Evolutionary conservation across 2,888 invertebrate species (phyloP).

Genomic region (Lepidocyrtoides sp.): DNA sequence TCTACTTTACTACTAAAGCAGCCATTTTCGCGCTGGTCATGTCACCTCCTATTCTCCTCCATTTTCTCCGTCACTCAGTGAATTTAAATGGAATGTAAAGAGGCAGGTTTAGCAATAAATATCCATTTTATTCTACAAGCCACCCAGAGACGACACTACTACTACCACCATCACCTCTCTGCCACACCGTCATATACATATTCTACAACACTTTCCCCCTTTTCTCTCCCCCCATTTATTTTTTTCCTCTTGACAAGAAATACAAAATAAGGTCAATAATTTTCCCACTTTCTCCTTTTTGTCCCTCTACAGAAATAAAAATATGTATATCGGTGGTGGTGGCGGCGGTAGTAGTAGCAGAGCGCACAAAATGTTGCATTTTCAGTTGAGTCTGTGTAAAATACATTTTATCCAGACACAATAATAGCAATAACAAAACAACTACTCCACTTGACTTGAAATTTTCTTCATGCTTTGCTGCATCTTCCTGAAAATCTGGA

Average conservation of each 20-base stretch:
- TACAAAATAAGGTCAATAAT: constrained; percentile 43
- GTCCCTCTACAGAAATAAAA: background rate
- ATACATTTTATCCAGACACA: background rate
- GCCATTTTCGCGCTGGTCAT: background rate
- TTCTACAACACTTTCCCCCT: background rate
- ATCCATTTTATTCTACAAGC: background rate
- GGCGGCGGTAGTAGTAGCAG: too few species aligned
- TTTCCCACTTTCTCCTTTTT: constrained; percentile 42
- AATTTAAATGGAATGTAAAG: constrained; percentile 51
- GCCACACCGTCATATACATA: too few species aligned
- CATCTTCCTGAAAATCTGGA: too few species aligned
- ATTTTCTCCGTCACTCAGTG: constrained; percentile 39
- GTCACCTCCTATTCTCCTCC: constrained; percentile 34
- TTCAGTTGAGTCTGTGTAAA: too few species aligned
- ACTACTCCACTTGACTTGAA: constrained; percentile 35
- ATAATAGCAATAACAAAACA: constrained; percentile 33
- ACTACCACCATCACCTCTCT: too few species aligned
- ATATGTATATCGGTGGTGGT: too few species aligned
- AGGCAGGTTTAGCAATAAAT: constrained; percentile 11
- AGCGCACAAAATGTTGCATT: background rate
- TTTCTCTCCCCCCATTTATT: background rate
- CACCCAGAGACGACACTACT: background rate
- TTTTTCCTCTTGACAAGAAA: too few species aligned
- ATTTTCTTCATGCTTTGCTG: constrained; percentile 24
- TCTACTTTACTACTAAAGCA: background rate